A percentile compares a stretch with the other conserved stretches of the same genome.
These are phyloP conservation scores for Phodopus roborovskii DNA, from an alignment of 2,113 vertebrate species.

Conservation along the genomic window DNA sequence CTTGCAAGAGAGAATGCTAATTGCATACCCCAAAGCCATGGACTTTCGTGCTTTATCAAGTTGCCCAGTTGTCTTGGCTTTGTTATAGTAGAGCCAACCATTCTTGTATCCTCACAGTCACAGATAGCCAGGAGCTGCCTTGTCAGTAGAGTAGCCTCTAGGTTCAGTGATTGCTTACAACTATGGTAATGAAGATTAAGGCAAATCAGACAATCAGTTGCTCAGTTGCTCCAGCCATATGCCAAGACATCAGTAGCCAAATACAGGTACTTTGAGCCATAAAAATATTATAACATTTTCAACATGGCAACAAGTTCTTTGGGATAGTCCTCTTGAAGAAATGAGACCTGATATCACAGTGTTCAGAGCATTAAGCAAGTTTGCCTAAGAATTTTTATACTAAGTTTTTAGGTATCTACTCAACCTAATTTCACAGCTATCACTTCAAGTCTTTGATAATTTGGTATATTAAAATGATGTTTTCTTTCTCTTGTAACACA, in stretches of 20 bases:
- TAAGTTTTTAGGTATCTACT: neutral
- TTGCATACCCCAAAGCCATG: neutral
- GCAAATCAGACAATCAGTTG: neutral
- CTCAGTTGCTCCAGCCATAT: neutral
- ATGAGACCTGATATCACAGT: neutral
- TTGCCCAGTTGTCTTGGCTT: neutral
- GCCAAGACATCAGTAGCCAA: neutral
- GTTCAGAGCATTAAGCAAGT: neutral
- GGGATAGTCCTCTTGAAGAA: neutral
- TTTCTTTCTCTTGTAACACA: slow-evolving; percentile 60
- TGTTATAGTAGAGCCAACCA: neutral
- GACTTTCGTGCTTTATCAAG: neutral
- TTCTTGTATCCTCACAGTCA: neutral
- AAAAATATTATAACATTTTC: neutral
- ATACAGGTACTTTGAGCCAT: neutral
- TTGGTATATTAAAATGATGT: slow-evolving; percentile 26
- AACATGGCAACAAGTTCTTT: neutral
- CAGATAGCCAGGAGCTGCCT: neutral
- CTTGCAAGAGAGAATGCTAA: neutral
- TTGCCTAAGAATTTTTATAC: neutral
- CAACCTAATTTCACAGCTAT: neutral
- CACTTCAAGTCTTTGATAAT: neutral
- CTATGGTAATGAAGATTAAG: slow-evolving; percentile 3
- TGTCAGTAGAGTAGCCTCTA: neutral
- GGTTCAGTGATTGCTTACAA: neutral